These are phyloP conservation scores for Chaunax sp. DNA, from an alignment of 2,797 vertebrate genomes.

Conservation along the genomic window DNA sequence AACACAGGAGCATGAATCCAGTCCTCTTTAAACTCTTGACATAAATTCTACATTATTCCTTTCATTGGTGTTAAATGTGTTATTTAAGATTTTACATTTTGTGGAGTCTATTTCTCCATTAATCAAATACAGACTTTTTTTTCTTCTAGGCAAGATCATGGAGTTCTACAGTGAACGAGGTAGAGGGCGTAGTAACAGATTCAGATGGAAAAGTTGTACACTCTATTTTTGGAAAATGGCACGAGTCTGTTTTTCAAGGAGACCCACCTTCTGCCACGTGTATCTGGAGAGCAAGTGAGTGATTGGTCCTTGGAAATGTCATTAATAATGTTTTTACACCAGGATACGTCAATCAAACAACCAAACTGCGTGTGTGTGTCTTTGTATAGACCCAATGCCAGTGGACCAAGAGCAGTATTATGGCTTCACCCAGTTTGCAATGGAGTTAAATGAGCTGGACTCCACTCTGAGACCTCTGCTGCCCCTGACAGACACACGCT, in stretches of 20 bases:
- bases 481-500: constrained; percentile 93
- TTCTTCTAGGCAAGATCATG: constrained; percentile 90
- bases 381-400: constrained; percentile 90
- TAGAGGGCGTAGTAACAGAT: constrained; percentile 91
- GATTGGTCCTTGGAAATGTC: background rate
- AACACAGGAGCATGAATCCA: background rate
- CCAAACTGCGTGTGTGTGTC: background rate
- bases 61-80: background rate
- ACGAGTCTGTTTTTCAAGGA: constrained; percentile 92
- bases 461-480: constrained; percentile 82
- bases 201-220: constrained; percentile 86
- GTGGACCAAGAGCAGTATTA: constrained; percentile 92
- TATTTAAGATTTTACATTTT: background rate
- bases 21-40: background rate
- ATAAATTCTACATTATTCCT: background rate
- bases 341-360: background rate
- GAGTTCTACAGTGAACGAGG: constrained; percentile 91
- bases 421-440: constrained; percentile 94
- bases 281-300: constrained; percentile 97
- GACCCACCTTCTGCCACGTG: constrained; percentile 88
- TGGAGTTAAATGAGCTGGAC: constrained; percentile 95
- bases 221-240: constrained; percentile 95
- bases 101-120: background rate
- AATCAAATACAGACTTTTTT: background rate
- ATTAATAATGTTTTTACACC: background rate